A percentile compares a stretch with the other conserved stretches of the same genome.
These are phyloP conservation scores for Drosophila infuscata DNA, from an alignment of 2,888 invertebrate genomes.

Conservation along the genomic window DNA sequence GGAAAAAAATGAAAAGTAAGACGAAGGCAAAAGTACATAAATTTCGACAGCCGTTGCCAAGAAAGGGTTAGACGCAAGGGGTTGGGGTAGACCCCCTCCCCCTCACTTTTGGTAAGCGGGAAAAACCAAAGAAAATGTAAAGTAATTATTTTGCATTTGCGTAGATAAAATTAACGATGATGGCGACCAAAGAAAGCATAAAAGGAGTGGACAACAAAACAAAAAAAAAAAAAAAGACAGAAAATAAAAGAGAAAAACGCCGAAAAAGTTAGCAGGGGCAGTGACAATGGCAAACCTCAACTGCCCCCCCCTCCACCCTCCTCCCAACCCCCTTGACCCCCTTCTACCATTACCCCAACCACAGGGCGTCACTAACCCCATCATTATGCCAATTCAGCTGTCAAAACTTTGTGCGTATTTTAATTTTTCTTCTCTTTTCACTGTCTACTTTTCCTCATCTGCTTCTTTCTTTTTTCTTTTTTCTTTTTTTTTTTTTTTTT, in stretches of 20 bases:
- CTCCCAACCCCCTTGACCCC: not conserved
- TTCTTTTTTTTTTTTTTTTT: conserved; percentile 29
- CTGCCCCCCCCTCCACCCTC: not conserved
- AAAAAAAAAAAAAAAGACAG: not conserved
- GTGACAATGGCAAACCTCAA: conserved; percentile 62
- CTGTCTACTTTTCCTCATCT: conserved; percentile 28
- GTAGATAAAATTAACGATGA: conserved; percentile 81
- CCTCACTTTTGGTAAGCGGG: conserved; percentile 29
- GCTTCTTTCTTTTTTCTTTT: conserved; percentile 16
- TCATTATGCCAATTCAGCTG: conserved; percentile 81
- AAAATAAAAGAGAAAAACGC: not conserved
- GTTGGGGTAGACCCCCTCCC: not conserved
- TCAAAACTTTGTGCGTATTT: conserved; percentile 79
- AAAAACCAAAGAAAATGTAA: conserved; percentile 79
- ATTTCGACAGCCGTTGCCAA: conserved; percentile 69
- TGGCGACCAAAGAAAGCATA: conserved; percentile 41
- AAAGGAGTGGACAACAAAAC: conserved; percentile 12
- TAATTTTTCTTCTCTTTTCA: conserved; percentile 66
- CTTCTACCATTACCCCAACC: not conserved
- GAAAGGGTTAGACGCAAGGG: conserved; percentile 47
- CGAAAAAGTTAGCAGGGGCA: conserved; percentile 6
- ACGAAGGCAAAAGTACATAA: conserved; percentile 75
- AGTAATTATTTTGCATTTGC: conserved; percentile 81
- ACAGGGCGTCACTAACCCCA: conserved; percentile 72
- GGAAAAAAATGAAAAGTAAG: conserved; percentile 44